Evolutionary conservation across 2,888 invertebrate species (phyloP).

Genomic region (Macrophya annulata): DNA sequence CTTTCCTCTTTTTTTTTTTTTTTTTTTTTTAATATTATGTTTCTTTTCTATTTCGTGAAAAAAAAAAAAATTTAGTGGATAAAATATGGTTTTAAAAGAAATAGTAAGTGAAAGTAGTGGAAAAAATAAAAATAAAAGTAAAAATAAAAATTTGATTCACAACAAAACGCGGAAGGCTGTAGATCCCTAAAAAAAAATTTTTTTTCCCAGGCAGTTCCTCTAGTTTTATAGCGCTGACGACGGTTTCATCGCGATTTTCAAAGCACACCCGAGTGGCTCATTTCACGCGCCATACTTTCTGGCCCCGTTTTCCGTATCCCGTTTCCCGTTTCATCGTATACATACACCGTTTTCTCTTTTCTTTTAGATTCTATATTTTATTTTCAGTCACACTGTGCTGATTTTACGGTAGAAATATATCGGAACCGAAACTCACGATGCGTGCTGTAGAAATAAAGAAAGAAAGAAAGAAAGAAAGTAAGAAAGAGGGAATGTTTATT

Average conservation of each 20-base stretch:
- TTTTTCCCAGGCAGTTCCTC: slow-evolving; percentile 11
- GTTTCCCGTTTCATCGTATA: neutral
- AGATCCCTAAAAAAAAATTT: neutral
- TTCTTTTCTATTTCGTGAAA: no score
- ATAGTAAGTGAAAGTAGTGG: neutral
- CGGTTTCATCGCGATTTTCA: slow-evolving; percentile 30
- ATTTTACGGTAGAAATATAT: slow-evolving; percentile 36
- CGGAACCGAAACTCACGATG: slow-evolving; percentile 20
- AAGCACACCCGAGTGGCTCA: slow-evolving; percentile 42
- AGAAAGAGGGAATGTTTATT: neutral
- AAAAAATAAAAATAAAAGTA: neutral
- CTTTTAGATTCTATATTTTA: slow-evolving; percentile 37
- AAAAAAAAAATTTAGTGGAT: neutral
- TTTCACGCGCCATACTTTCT: slow-evolving; percentile 23
- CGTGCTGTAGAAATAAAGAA: neutral
- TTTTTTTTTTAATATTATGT: no score
- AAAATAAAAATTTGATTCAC: neutral
- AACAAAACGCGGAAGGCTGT: neutral
- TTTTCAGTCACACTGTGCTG: slow-evolving; percentile 37
- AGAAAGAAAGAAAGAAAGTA: neutral
- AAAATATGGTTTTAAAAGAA: neutral
- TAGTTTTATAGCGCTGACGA: slow-evolving; percentile 35
- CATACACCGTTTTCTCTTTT: neutral
- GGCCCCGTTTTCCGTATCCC: neutral
- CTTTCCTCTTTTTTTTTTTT: neutral